Conservation (phyloP, 2,888 invertebrate species). For the Agonopterix arenella region DNA sequence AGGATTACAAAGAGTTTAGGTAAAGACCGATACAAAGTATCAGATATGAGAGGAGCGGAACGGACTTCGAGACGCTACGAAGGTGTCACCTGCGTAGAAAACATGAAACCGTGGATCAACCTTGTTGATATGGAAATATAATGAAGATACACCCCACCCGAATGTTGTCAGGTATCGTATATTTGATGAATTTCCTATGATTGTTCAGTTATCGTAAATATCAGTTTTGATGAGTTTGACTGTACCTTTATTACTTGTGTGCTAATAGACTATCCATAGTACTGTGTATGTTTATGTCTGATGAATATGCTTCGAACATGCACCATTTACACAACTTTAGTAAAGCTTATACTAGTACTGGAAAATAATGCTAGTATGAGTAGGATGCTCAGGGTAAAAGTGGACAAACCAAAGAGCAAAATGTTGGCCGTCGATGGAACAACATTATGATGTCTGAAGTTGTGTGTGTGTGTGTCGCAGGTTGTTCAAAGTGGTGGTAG, state of each 20-base stretch:
- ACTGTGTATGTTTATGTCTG: background rate
- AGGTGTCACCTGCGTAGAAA: constrained; percentile 12
- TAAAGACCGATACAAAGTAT: constrained; percentile 8
- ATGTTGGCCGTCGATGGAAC: constrained; percentile 11
- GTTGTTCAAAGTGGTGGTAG: background rate
- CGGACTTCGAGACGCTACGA: constrained; percentile 7
- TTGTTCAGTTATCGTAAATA: too few relatives aligned
- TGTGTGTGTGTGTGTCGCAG: background rate
- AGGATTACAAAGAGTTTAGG: constrained; percentile 2
- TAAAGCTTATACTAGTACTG: background rate
- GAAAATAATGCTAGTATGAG: too few relatives aligned
- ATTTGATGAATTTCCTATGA: background rate
- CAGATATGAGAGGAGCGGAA: constrained; percentile 9
- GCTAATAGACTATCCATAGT: background rate
- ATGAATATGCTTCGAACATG: background rate
- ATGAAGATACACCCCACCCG: background rate
- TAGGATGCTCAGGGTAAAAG: background rate
- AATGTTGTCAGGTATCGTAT: background rate
- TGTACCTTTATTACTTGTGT: too few relatives aligned
- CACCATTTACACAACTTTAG: background rate
- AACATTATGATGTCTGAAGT: background rate
- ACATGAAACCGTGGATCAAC: constrained; percentile 14
- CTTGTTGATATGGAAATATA: constrained; percentile 1
- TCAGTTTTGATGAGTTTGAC: too few relatives aligned
- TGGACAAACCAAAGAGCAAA: constrained; percentile 1